These are phyloP conservation scores for Bolinopsis microptera DNA, from an alignment of 37 sponge, comb jelly and placozoan genomes.

Conservation along the genomic window DNA sequence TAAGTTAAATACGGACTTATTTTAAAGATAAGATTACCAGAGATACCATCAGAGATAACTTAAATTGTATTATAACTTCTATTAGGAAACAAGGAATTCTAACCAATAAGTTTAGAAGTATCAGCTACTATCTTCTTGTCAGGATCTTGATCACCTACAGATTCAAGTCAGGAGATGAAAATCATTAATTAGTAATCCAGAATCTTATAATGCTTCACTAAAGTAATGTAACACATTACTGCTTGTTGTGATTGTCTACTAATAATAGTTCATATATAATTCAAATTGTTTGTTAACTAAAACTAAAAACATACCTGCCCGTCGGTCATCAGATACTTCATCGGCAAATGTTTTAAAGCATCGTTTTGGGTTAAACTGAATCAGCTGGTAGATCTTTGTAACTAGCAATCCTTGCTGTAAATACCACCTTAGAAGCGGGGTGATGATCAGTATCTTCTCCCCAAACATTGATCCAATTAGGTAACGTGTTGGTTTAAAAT, in stretches of 20 bases:
- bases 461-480: slow-evolving; percentile 22
- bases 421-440: slow-evolving; percentile 4
- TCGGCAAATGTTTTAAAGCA: not conserved
- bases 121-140: not conserved
- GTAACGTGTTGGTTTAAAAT: not conserved
- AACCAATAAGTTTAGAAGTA: not conserved
- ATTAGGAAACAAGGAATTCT: not conserved
- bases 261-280: too few relatives aligned
- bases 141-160: not conserved
- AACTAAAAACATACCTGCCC: not conserved
- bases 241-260: too few relatives aligned
- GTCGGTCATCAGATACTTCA: not conserved
- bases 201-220: not conserved
- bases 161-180: too few relatives aligned
- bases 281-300: too few relatives aligned
- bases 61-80: too few relatives aligned
- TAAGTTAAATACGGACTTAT: too few relatives aligned
- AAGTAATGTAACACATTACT: too few relatives aligned
- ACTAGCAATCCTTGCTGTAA: not conserved
- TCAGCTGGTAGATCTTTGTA: not conserved
- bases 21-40: too few relatives aligned
- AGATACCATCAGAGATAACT: too few relatives aligned
- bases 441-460: not conserved
- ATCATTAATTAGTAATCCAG: too few relatives aligned
- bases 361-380: not conserved